A percentile compares a stretch with the other conserved stretches of the same genome.
Evolutionary conservation across 2,888 invertebrate species (phyloP).

Genomic region (Petrolisthes cinctipes): DNA sequence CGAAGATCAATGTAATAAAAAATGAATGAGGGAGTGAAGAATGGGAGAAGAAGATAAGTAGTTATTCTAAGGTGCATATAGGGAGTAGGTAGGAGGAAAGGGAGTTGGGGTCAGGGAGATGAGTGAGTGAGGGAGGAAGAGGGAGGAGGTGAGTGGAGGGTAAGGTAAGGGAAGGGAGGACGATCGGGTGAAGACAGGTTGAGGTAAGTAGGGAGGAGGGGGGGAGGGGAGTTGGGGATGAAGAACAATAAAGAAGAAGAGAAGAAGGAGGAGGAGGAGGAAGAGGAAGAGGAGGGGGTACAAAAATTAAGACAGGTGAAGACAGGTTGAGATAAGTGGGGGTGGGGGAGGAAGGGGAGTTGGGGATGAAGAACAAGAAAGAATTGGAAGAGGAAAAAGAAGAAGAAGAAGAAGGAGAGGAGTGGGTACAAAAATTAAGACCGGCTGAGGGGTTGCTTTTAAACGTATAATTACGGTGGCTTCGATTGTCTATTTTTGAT

Average conservation of each 20-base stretch:
- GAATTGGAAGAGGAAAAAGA: not conserved
- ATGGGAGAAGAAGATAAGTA: not conserved
- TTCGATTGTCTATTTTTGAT: slow-evolving; percentile 19
- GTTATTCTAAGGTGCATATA: too few species aligned
- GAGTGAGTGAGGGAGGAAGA: not conserved
- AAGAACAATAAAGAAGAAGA: not conserved
- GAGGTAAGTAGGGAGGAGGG: slow-evolving; percentile 13
- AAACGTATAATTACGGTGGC: slow-evolving; percentile 13
- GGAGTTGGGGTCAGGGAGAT: not conserved
- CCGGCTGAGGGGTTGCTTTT: not conserved
- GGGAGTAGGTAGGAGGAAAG: not conserved
- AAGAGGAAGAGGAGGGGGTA: slow-evolving; percentile 17
- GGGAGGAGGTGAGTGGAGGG: not conserved
- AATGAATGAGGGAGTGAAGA: not conserved
- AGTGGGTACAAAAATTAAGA: not conserved
- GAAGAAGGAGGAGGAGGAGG: slow-evolving; percentile 17
- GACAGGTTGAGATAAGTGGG: slow-evolving; percentile 13
- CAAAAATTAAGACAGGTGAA: not conserved
- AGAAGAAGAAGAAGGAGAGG: not conserved
- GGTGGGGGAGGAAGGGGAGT: slow-evolving; percentile 15
- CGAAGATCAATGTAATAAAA: not conserved
- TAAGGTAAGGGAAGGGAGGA: not conserved
- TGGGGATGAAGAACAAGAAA: slow-evolving; percentile 5
- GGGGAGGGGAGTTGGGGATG: not conserved
- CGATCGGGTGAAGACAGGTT: not conserved